phyloP scores from a whole-genome alignment of 1,140 invertebrate genomes.

The Trissolcus basalis region DNA sequence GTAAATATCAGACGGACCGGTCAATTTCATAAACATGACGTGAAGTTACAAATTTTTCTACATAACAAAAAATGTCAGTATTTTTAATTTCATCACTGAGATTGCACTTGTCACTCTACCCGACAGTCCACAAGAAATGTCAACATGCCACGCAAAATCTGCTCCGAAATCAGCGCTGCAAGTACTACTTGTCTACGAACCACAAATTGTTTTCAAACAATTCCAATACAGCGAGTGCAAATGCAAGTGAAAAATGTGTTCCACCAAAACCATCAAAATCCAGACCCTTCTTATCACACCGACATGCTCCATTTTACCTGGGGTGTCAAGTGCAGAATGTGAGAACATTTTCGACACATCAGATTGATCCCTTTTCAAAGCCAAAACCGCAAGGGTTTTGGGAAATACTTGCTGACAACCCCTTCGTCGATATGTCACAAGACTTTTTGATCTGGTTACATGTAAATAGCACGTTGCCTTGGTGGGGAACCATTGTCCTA shows the following conservation, averaged over 20 bases:
- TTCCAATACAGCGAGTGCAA: neutral
- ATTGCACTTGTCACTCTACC: no score
- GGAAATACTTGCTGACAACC: constrained; percentile 78
- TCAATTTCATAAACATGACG: no score
- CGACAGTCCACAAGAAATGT: no score
- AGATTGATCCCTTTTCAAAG: neutral
- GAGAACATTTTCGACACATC: constrained; percentile 6
- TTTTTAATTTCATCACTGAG: no score
- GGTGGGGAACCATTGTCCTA: constrained; percentile 87
- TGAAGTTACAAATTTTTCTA: no score
- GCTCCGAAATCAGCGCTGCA: constrained; percentile 5
- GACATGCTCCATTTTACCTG: no score
- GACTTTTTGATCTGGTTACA: constrained; percentile 82
- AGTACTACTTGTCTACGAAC: constrained; percentile 10
- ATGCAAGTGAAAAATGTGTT: neutral
- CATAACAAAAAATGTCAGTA: no score
- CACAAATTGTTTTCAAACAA: constrained; percentile 11
- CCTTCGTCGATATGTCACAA: constrained; percentile 81
- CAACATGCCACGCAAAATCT: no score
- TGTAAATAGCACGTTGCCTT: constrained; percentile 83
- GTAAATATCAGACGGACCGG: no score
- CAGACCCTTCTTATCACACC: neutral
- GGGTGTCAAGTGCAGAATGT: no score
- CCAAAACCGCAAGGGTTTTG: neutral
- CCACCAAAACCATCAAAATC: neutral